Evolutionary conservation across 2,888 invertebrate species (phyloP).

Genomic region (Acronicta aceris): DNA sequence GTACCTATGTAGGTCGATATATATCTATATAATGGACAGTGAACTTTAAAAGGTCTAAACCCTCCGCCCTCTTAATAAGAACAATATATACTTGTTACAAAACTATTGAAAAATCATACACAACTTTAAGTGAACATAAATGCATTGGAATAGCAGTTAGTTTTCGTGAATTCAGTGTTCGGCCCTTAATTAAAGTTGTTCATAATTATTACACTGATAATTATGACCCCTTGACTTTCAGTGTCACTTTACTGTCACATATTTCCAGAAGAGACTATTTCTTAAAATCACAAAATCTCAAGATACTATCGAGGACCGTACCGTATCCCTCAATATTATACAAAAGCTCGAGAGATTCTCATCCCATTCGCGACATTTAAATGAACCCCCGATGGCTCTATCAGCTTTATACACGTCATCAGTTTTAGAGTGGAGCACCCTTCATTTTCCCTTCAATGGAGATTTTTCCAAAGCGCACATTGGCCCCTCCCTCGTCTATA

Average conservation of each 20-base stretch:
- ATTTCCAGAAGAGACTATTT: conserved; percentile 6
- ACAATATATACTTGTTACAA: no score
- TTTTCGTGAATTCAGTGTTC: no score
- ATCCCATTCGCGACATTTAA: conserved; percentile 78
- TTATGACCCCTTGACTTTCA: no score
- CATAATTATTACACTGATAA: no score
- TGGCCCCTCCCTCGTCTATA: conserved; percentile 62
- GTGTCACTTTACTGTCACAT: conserved; percentile 1
- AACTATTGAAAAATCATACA: no score
- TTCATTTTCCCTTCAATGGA: conserved; percentile 78
- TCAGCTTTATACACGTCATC: conserved; percentile 85
- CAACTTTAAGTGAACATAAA: no score
- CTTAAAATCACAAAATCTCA: conserved; percentile 22
- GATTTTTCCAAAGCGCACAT: conserved; percentile 73
- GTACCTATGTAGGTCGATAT: no score
- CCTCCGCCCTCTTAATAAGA: no score
- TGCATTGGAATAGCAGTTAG: no score
- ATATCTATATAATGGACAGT: no score
- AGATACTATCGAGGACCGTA: conserved; percentile 46
- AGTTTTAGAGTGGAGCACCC: conserved; percentile 77
- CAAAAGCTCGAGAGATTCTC: conserved; percentile 70
- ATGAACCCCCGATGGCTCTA: conserved; percentile 81
- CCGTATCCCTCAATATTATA: conserved; percentile 59
- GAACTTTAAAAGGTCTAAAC: no score
- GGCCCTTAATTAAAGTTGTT: no score